phyloP scores from a whole-genome alignment of 2,797 vertebrate species.

The Cossypha caffra region DNA sequence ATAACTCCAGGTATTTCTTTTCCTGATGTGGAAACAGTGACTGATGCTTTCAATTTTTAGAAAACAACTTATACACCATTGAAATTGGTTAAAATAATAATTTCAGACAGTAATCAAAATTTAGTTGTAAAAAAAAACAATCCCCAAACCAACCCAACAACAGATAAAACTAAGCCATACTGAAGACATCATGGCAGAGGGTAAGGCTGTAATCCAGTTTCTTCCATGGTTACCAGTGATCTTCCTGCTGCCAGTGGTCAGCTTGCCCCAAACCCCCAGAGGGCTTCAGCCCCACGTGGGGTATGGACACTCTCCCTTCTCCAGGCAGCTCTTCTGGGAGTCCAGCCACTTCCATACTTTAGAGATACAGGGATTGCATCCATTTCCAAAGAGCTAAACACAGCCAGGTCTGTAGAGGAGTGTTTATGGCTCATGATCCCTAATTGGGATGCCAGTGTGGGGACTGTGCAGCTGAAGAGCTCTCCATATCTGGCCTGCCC shows the following conservation, averaged over 20 bases:
- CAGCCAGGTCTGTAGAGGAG: neutral
- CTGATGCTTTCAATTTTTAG: neutral
- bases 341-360: fast-evolving
- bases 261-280: neutral
- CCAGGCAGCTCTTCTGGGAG: neutral
- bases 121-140: neutral
- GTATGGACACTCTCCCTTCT: fast-evolving
- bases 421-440: neutral
- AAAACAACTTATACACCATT: neutral
- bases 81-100: neutral
- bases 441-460: neutral
- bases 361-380: fast-evolving
- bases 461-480: neutral
- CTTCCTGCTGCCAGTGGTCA: neutral
- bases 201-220: neutral
- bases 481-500: neutral
- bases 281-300: fast-evolving
- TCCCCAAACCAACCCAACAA: neutral
- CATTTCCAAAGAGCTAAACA: neutral
- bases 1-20: neutral
- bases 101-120: neutral
- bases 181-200: neutral
- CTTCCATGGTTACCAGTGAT: neutral
- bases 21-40: neutral
- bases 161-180: neutral